A percentile compares a stretch with the other conserved stretches of the same genome.
These are phyloP conservation scores for Bombyx mandarina DNA, from an alignment of 1,140 invertebrate genomes.

Conservation along the genomic window DNA sequence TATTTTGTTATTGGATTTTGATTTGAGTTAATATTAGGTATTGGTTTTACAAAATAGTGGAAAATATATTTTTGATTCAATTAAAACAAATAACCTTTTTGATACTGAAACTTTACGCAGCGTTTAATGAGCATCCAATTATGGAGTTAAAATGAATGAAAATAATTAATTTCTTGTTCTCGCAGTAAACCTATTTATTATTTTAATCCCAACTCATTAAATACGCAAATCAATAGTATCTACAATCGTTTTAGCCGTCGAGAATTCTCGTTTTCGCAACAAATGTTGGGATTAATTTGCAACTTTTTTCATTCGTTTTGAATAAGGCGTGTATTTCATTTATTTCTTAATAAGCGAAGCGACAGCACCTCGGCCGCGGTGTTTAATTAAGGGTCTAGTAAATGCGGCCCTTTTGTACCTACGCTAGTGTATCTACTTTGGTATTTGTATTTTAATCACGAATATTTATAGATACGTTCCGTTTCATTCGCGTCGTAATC, in stretches of 20 bases:
- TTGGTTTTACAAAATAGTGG: too few species aligned
- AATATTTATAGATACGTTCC: slow-evolving; percentile 54
- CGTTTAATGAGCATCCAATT: too few species aligned
- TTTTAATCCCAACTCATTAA: slow-evolving; percentile 1
- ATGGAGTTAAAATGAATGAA: too few species aligned
- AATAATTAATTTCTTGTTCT: too few species aligned
- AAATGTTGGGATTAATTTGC: slow-evolving; percentile 24
- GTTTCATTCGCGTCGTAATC: slow-evolving; percentile 18
- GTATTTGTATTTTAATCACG: slow-evolving; percentile 55
- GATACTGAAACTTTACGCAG: too few species aligned
- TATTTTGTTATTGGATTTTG: too few species aligned
- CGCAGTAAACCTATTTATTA: too few species aligned
- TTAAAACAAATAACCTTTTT: too few species aligned
- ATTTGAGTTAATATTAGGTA: too few species aligned
- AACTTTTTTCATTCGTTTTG: slow-evolving; percentile 20
- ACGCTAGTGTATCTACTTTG: slow-evolving; percentile 25
- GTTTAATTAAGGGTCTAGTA: slow-evolving; percentile 55
- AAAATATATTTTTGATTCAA: too few species aligned
- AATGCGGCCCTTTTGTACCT: slow-evolving; percentile 11
- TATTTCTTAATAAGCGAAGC: slow-evolving; percentile 58
- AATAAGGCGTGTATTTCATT: slow-evolving; percentile 46
- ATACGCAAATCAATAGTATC: slow-evolving; percentile 11
- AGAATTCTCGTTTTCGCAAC: slow-evolving; percentile 23
- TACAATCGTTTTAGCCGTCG: slow-evolving; percentile 14
- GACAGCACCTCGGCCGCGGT: slow-evolving; percentile 30